These are phyloP conservation scores for Gymnodraco acuticeps DNA, from an alignment of 2,797 vertebrate genomes.

Conservation along the genomic window DNA sequence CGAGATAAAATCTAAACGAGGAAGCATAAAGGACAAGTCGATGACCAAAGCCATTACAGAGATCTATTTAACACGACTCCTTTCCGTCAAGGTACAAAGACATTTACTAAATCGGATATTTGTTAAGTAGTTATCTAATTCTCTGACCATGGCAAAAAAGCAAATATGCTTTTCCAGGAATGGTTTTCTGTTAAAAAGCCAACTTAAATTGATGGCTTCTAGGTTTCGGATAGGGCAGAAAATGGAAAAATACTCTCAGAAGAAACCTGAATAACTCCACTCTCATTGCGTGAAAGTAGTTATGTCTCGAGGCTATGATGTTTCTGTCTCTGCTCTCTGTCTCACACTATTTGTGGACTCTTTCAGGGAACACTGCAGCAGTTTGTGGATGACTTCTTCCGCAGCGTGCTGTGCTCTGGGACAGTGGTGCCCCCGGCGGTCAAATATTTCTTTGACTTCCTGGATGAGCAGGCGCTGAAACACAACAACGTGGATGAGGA, in stretches of 20 bases:
- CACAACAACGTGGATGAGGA: constrained; percentile 97
- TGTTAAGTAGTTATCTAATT: constrained; percentile 14
- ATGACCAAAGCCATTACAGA: constrained; percentile 99
- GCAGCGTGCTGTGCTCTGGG: constrained; percentile 93
- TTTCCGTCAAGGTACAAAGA: constrained; percentile 95
- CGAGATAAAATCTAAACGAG: constrained; percentile 95
- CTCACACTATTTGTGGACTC: constrained; percentile 52
- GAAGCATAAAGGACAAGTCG: constrained; percentile 97
- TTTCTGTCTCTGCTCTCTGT: constrained; percentile 38
- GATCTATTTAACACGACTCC: constrained; percentile 97
- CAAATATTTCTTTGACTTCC: constrained; percentile 99
- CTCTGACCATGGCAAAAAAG: constrained; percentile 6
- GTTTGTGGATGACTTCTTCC: constrained; percentile 98
- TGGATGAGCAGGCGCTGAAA: constrained; percentile 97
- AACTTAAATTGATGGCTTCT: constrained; percentile 14
- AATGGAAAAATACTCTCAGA: constrained; percentile 9
- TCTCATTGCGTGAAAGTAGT: constrained; percentile 24
- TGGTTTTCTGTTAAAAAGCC: constrained; percentile 18
- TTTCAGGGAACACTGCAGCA: constrained; percentile 96
- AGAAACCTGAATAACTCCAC: constrained; percentile 5
- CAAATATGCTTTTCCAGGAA: constrained; percentile 3
- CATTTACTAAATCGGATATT: constrained; percentile 17
- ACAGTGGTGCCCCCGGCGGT: constrained; percentile 94
- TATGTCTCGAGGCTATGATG: constrained; percentile 30
- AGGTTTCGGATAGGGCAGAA: neutral